phyloP scores from a whole-genome alignment of 1,140 invertebrate genomes.

The Papilio polyxenes region DNA sequence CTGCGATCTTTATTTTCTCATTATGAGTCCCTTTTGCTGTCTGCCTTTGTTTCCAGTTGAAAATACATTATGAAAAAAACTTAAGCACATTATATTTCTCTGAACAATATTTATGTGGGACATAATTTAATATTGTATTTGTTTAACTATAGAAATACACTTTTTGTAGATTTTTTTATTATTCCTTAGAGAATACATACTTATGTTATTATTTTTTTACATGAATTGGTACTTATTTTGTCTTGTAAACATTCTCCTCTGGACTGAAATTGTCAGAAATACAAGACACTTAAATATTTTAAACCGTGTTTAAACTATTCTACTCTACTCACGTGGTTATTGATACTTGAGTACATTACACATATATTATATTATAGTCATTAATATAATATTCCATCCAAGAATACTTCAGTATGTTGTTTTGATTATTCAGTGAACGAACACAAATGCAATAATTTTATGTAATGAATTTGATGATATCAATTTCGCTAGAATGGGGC shows the following conservation, averaged over 20 bases:
- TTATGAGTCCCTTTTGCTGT: constrained; percentile 55
- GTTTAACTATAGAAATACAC: not conserved
- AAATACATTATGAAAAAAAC: constrained; percentile 49
- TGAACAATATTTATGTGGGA: constrained; percentile 27
- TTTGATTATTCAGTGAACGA: not conserved
- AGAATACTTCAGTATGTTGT: not conserved
- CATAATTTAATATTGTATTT: constrained; percentile 1
- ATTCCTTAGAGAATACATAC: no score
- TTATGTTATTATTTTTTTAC: no score
- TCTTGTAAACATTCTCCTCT: no score
- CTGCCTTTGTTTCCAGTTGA: constrained; percentile 53
- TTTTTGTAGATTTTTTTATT: no score
- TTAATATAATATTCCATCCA: constrained; percentile 1
- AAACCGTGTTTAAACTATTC: not conserved
- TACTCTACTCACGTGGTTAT: not conserved
- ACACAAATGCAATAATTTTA: constrained; percentile 30
- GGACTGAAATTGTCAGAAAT: no score
- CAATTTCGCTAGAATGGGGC: constrained; percentile 42
- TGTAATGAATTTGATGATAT: constrained; percentile 40
- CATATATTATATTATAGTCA: not conserved
- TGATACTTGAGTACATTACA: no score
- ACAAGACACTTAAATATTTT: not conserved
- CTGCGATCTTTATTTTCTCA: constrained; percentile 67
- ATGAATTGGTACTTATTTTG: no score
- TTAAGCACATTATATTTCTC: constrained; percentile 31